Evolutionary conservation across 2,888 invertebrate species (phyloP), one percentile per base, ranked within the genome.

Genomic region (Gibbula magus): DNA sequence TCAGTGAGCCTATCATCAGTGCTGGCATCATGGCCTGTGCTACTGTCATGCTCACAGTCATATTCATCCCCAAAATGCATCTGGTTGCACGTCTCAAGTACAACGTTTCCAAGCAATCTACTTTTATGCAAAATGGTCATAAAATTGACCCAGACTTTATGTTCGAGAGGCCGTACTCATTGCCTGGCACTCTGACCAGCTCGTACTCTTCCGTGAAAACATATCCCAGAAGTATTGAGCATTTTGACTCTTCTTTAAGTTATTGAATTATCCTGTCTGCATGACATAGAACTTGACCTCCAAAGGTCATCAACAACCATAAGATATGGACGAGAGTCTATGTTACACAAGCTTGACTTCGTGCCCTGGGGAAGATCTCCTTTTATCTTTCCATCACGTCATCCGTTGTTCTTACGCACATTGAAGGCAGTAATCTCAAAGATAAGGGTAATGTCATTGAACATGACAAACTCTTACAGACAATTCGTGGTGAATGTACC

Each of bases 11-110:
- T 16, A 97, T 97, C 93, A 94, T 97, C 79, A 97, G 97, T 51
- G 96, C 97, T 86, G 98, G 98, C 0, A 94, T 98, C 86, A 95
- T 97, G 56, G 95, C 96, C 78, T 96, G 96, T 20, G 96, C 97
- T 84, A 95, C 96, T 10, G 95, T 97, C 54, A 96, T 97, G 78
- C 97, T 98, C 93, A 94, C 97, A 86, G 96, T 97, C 78, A 97
- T 98, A 96, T 98, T 98, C 93, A 96, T 97, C 93, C 93, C 98
- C 56, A 98, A 93, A 94, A 97, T 98, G 61, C 94, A 87, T 16
- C 85, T 85, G 73, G 87, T 90, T 25, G 85, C 89, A 0, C 86
- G 86, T 13, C 84, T 89, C 8, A 89, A 87, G 79, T 90, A 90
- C 78, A 89, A 89, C 45, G 83, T 90, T 8, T 81, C 85, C 22